Evolutionary conservation across 2,888 invertebrate species (phyloP), one percentile per base, ranked within the genome.

Genomic region (Noctuana brunneofusca): DNA sequence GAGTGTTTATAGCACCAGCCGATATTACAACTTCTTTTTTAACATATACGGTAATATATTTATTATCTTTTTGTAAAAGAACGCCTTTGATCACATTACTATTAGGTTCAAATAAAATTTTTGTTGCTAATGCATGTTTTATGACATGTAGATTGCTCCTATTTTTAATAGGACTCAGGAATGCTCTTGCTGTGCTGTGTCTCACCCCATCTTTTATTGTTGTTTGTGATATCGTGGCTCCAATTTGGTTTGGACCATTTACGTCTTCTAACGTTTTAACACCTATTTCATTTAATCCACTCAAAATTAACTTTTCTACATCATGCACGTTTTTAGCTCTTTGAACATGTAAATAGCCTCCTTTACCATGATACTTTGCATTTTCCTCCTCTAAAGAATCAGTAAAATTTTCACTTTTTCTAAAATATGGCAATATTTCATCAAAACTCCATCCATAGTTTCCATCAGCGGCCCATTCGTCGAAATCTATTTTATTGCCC

Each of bases 391-490:
- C 93, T 69, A 93, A 76, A 65, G 91, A 82, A 69, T 93, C 93
- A 0, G 94, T 94, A 16, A 78, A 64, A 0, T 70, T 64, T 74
- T 83, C 81, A 22, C 75, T 78, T 66, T 83, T 85, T 35, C 73
- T 75, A 57, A 81, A 84, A 67, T 86, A 86, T n/a, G 71, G 57
- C 0, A 68, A 67, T 2, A 81, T 76, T 2, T 76, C 75, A 0
- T 76, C 64, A 79, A 78, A 84, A 38, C 75, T 69, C 85, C 85
- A 85, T 0, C 80, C 80, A 0, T 83, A 72, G 74, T 95, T 94
- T 0, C 95, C 96, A 55, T 92, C 72, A 6, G 81, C 87, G n/a
- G 92, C 93, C 97, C 97, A 97, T 1, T 92, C 83, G 0, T 92
- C 75, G 73, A 93, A 96, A 74, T 96, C 95, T 5, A 76, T 79